Base-by-base conservation (phyloP, 2,797 vertebrate species). In the Sylvilagus floridanus region DNA sequence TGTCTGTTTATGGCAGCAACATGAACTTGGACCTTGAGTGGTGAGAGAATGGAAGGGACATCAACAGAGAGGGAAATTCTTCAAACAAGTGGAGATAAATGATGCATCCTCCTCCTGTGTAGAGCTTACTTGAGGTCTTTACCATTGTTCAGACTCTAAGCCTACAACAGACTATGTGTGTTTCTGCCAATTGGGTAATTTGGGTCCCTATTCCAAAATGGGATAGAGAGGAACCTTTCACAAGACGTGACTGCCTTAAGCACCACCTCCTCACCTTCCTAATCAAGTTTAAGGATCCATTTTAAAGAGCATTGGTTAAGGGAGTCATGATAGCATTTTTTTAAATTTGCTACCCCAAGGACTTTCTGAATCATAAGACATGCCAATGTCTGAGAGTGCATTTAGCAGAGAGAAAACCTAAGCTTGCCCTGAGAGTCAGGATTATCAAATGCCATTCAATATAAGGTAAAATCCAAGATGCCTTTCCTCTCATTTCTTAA, bases 361-460 rank as follows among this genome's bases (percentile, higher is more conserved):
- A 37, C 42, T 73, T 92, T 76, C 37, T 21, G 78, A 93, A 75
- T 60, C 50, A 77, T 78, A 32, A 84, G 28, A 52, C 22, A 62
- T 26, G 26, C 24, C 60, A 62, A 13, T 14, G 52, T 68, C 50
- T 75, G 19, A 93, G 7, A 76, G 84, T 22, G 5, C 3, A 5
- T 22, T 54, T 28, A 76, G 68, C 16, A 91, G 22, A 95, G 63
- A 84, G 73, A 65, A 87, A 85, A 54, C 8, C 32, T 62, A 79
- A 89, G 11, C 24, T 84, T 32, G 60, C 35, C 32, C 28, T 24
- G 8, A 88, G 75, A 92, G 90, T 77, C 35, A 50, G 47, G 72
- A 90, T 54, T 81, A 84, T 42, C 66, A 81, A 93, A 78, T 65
- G 72, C 5, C 52, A 87, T 42, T 10, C 76, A 82, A 42, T 90